phyloP scores from a whole-genome alignment of 2,888 invertebrate genomes.

The Orthosia cruda region DNA sequence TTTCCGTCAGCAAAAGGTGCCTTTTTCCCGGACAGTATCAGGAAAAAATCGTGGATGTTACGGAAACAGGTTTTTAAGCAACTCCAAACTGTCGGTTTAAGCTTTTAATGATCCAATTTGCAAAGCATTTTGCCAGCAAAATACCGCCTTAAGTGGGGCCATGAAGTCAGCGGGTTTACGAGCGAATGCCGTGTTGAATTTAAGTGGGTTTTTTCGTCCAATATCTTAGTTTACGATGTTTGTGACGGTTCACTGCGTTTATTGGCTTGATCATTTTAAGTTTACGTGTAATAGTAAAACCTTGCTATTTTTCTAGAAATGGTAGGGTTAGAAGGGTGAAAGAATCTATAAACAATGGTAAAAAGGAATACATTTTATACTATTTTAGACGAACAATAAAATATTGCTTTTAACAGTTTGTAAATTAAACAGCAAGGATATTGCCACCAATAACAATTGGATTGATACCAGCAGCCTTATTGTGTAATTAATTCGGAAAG shows the following conservation, averaged over 20 bases:
- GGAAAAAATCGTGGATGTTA: conserved; percentile 68
- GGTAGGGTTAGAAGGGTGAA: neutral
- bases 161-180: conserved; percentile 57
- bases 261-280: conserved; percentile 23
- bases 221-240: conserved; percentile 61
- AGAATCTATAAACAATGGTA: neutral
- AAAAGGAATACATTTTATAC: neutral
- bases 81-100: conserved; percentile 82
- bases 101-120: conserved; percentile 86
- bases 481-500: no score
- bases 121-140: conserved; percentile 76
- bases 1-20: conserved; percentile 29
- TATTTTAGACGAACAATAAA: neutral
- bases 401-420: neutral
- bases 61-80: conserved; percentile 79
- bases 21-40: conserved; percentile 64
- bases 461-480: no score
- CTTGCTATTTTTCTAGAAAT: neutral
- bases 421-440: neutral
- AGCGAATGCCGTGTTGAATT: conserved; percentile 41
- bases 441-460: conserved; percentile 17
- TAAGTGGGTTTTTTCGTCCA: conserved; percentile 36
- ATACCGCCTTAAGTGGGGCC: conserved; percentile 71
- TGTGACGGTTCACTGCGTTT: conserved; percentile 38
- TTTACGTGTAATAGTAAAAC: conserved; percentile 16